phyloP scores from a whole-genome alignment of 2,888 invertebrate species.

The Caenorhabditis virilis region DNA sequence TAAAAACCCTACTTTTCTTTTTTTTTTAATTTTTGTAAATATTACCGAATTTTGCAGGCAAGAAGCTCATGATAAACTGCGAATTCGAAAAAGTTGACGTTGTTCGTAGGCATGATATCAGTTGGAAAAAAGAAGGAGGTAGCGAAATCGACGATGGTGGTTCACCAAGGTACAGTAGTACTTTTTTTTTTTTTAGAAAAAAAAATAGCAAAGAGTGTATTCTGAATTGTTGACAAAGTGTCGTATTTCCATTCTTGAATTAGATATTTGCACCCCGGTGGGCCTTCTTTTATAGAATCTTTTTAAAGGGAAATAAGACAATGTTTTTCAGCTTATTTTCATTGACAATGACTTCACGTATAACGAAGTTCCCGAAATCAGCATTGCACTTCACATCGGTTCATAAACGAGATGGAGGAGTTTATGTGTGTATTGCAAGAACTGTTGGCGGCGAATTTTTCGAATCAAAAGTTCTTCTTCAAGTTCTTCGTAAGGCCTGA shows the following conservation, averaged over 20 bases:
- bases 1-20: no score
- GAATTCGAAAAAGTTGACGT: slow-evolving; percentile 48
- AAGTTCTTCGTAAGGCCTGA: slow-evolving; percentile 42
- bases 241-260: no score
- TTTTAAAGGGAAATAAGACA: not conserved
- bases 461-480: slow-evolving; percentile 38
- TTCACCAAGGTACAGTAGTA: slow-evolving; percentile 41
- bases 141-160: slow-evolving; percentile 52
- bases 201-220: not conserved
- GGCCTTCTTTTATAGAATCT: no score
- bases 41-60: no score
- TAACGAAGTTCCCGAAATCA: slow-evolving; percentile 45
- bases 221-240: not conserved
- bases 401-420: slow-evolving; percentile 46
- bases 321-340: slow-evolving; percentile 52
- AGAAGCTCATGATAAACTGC: slow-evolving; percentile 49
- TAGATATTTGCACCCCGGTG: no score
- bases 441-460: slow-evolving; percentile 43
- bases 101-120: slow-evolving; percentile 45
- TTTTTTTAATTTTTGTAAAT: no score
- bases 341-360: slow-evolving; percentile 38
- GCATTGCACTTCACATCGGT: slow-evolving; percentile 52
- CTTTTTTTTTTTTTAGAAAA: not conserved
- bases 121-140: slow-evolving; percentile 55
- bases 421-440: slow-evolving; percentile 46